These are phyloP conservation scores for Eubasilissa splendida DNA, from an alignment of 2,888 invertebrate species.

Conservation along the genomic window DNA sequence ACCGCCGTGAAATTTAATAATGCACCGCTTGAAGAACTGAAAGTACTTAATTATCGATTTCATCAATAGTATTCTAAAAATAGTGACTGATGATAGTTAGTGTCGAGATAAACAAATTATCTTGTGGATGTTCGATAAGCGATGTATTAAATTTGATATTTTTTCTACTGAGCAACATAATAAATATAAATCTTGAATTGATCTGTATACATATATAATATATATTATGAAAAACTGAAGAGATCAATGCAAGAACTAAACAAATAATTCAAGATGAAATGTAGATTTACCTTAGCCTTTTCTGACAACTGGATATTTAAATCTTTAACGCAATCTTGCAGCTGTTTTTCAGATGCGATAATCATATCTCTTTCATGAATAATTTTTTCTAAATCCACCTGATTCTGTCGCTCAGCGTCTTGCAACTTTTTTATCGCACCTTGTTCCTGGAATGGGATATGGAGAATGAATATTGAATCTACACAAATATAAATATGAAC, in stretches of 20 bases:
- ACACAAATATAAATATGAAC: conserved; percentile 1
- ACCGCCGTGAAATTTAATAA: too few species aligned
- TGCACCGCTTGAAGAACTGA: too few species aligned
- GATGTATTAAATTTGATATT: too few species aligned
- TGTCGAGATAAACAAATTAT: too few species aligned
- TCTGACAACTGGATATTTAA: conserved; percentile 77
- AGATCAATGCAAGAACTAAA: not conserved
- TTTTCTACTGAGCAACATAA: too few species aligned
- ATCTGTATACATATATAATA: too few species aligned
- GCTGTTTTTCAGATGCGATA: conserved; percentile 66
- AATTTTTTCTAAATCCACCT: conserved; percentile 58
- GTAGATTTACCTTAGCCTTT: conserved; percentile 73
- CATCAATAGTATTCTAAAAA: too few species aligned
- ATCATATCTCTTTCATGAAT: conserved; percentile 64
- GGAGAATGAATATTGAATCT: not conserved
- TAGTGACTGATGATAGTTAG: too few species aligned
- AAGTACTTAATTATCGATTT: too few species aligned
- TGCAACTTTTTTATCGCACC: conserved; percentile 38
- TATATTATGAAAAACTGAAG: not conserved
- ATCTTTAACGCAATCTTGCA: conserved; percentile 69
- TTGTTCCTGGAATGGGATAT: conserved; percentile 49
- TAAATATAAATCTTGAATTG: too few species aligned
- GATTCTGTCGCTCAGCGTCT: conserved; percentile 61
- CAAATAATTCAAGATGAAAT: not conserved
- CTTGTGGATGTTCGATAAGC: too few species aligned